phyloP scores from a whole-genome alignment of 2,888 invertebrate species.

The Odiellus spinosus region DNA sequence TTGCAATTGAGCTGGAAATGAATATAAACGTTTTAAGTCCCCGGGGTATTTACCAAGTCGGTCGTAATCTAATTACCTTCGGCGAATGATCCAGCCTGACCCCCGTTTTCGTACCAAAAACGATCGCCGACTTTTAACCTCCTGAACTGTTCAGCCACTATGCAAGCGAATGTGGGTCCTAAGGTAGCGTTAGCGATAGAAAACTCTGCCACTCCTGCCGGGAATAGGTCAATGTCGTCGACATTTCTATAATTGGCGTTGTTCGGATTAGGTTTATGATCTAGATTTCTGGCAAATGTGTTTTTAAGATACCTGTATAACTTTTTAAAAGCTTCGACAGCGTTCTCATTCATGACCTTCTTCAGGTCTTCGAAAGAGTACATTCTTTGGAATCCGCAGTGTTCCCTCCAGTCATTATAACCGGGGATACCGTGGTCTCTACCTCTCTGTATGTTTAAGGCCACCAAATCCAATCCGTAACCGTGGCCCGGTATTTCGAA shows the following conservation, averaged over 20 bases:
- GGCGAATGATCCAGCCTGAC: slow-evolving; percentile 16
- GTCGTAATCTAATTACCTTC: slow-evolving; percentile 11
- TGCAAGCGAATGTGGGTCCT: slow-evolving; percentile 21
- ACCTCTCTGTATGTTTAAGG: slow-evolving; percentile 25
- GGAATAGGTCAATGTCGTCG: slow-evolving; percentile 20
- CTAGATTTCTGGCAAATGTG: no score
- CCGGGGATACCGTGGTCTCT: slow-evolving; percentile 25
- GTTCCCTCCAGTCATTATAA: slow-evolving; percentile 24
- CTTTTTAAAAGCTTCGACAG: slow-evolving; percentile 9
- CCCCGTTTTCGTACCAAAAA: slow-evolving; percentile 22
- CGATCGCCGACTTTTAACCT: slow-evolving; percentile 19
- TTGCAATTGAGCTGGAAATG: not conserved
- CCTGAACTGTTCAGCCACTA: slow-evolving; percentile 20
- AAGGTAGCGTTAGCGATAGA: slow-evolving; percentile 18
- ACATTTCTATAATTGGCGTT: slow-evolving; percentile 27
- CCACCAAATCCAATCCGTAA: slow-evolving; percentile 24
- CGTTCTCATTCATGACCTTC: slow-evolving; percentile 41
- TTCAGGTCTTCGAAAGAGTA: slow-evolving; percentile 52
- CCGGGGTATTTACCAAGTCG: not conserved
- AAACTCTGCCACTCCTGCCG: slow-evolving; percentile 19
- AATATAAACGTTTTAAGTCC: not conserved
- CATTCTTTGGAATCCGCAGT: slow-evolving; percentile 33
- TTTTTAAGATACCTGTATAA: slow-evolving; percentile 17
- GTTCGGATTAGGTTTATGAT: not conserved
- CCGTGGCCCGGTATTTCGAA: slow-evolving; percentile 18